Conservation (phyloP, 2,888 invertebrate species). For the Cantharis rustica region DNA sequence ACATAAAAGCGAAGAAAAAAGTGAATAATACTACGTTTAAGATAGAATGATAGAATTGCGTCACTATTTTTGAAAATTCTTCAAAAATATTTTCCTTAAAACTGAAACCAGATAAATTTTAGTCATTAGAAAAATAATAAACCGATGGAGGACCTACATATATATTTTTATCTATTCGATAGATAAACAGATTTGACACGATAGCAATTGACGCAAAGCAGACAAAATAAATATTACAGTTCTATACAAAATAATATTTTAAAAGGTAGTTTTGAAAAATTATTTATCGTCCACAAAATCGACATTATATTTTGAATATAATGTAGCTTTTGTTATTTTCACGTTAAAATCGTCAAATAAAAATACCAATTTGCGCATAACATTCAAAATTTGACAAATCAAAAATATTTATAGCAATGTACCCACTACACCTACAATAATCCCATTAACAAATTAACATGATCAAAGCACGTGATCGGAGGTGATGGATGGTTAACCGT, state of each 20-base stretch:
- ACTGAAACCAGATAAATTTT: no score
- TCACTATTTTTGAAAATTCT: no score
- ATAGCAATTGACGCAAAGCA: background rate
- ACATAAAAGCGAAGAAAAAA: no score
- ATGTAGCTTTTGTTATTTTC: background rate
- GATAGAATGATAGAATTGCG: no score
- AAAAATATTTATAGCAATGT: background rate
- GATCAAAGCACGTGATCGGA: background rate
- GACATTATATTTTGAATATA: background rate
- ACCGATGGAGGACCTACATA: background rate
- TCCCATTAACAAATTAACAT: background rate
- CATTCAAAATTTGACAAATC: background rate
- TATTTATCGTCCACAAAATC: background rate
- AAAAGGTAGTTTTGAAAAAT: background rate
- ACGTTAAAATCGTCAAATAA: background rate
- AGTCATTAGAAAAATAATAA: background rate
- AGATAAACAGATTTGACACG: background rate
- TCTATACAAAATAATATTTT: background rate
- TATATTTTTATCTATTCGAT: no score
- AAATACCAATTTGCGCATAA: background rate
- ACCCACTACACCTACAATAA: background rate
- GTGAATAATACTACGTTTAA: no score
- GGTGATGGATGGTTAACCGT: background rate
- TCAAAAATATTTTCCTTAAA: no score
- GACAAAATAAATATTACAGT: background rate